phyloP scores from a whole-genome alignment of 2,888 invertebrate species.

The Ormyrus thymus region DNA sequence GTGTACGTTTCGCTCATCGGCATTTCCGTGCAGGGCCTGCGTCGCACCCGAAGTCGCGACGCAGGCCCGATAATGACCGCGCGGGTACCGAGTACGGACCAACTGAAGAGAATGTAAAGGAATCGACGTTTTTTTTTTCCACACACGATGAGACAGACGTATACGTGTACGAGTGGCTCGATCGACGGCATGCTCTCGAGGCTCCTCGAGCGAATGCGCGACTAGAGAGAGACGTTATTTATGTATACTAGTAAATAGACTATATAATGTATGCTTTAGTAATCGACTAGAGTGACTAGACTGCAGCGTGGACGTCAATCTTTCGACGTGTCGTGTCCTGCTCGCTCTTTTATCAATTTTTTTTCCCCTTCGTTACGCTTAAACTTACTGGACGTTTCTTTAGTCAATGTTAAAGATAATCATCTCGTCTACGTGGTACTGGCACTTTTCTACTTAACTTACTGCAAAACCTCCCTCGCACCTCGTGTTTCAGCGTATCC shows the following conservation, averaged over 20 bases:
- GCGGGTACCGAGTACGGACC: background rate
- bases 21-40: background rate
- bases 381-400: constrained; percentile 75
- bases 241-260: constrained; percentile 61
- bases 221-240: constrained; percentile 63
- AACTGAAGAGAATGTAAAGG: constrained; percentile 52
- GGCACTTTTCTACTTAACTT: constrained; percentile 74
- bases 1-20: background rate
- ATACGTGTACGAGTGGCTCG: constrained; percentile 10
- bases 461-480: constrained; percentile 27
- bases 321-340: constrained; percentile 21
- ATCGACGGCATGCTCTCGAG: constrained; percentile 22
- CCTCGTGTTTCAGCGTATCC: constrained; percentile 1
- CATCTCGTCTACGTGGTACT: constrained; percentile 66
- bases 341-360: constrained; percentile 44
- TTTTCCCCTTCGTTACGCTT: constrained; percentile 63
- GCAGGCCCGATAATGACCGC: background rate
- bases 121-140: constrained; percentile 33
- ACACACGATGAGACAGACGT: background rate
- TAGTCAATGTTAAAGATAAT: constrained; percentile 67
- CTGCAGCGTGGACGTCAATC: constrained; percentile 71
- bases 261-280: constrained; percentile 51
- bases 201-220: constrained; percentile 62
- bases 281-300: constrained; percentile 74
- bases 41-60: background rate